Percentiles rank a stretch among this genome's conserved stretches.
phyloP scores from a whole-genome alignment of 1,140 invertebrate species.

The Acromyrmex echinatior region DNA sequence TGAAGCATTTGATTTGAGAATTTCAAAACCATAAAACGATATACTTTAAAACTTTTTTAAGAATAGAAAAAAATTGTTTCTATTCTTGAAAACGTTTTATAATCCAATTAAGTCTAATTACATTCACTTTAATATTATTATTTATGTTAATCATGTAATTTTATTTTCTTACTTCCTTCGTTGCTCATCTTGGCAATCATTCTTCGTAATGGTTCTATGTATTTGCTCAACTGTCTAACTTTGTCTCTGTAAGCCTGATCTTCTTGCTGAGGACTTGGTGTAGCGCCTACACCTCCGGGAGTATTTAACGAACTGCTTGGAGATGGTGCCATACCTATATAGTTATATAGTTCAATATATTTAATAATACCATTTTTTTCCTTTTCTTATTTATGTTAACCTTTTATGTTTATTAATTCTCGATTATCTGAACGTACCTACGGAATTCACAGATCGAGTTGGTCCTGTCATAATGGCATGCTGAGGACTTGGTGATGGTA shows the following conservation, averaged over 20 bases:
- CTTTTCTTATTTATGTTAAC: not conserved
- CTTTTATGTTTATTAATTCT: constrained; percentile 34
- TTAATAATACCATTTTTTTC: constrained; percentile 6
- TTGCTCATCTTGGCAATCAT: constrained; percentile 95
- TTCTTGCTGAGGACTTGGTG: constrained; percentile 92
- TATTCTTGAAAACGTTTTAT: too few relatives aligned
- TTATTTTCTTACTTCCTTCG: constrained; percentile 89
- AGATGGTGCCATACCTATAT: constrained; percentile 90
- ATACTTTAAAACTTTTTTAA: too few relatives aligned
- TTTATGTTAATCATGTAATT: constrained; percentile 5
- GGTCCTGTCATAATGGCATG: constrained; percentile 87
- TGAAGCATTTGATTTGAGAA: too few relatives aligned
- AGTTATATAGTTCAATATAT: constrained; percentile 52
- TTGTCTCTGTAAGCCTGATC: constrained; percentile 97
- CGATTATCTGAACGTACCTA: constrained; percentile 73
- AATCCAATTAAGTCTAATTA: not conserved
- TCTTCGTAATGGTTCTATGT: constrained; percentile 95
- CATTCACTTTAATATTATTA: not conserved
- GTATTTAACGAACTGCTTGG: constrained; percentile 94
- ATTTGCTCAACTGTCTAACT: constrained; percentile 96
- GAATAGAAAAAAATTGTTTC: too few relatives aligned
- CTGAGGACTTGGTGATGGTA: constrained; percentile 90
- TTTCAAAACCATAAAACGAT: too few relatives aligned
- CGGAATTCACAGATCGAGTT: constrained; percentile 85
- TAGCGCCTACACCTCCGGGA: constrained; percentile 90